These are phyloP conservation scores for Lutjanus campechanus DNA, from an alignment of 2,797 vertebrate genomes.

Conservation along the genomic window DNA sequence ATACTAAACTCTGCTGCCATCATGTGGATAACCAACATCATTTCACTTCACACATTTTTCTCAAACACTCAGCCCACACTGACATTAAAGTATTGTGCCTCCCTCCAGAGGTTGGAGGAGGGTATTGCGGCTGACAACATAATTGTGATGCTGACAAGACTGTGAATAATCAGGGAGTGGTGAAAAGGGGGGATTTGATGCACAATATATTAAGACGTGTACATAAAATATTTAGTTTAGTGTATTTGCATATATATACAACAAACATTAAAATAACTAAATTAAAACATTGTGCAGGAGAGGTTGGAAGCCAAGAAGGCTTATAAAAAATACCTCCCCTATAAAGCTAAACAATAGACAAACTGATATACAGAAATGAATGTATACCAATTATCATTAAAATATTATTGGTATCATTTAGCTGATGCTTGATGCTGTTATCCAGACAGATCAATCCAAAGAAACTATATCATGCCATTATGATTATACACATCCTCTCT, in stretches of 20 bases:
- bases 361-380: too few species aligned
- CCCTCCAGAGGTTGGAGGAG: constrained; percentile 47
- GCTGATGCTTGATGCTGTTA: background rate
- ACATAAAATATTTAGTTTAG: too few species aligned
- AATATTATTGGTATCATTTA: too few species aligned
- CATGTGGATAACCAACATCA: constrained; percentile 62
- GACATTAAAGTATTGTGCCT: constrained; percentile 13
- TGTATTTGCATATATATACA: too few species aligned
- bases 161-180: background rate
- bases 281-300: too few species aligned
- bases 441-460: background rate
- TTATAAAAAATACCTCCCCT: too few species aligned
- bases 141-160: background rate
- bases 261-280: too few species aligned
- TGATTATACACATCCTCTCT: background rate
- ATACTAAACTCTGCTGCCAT: constrained; percentile 68
- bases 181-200: too few species aligned
- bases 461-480: background rate
- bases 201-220: too few species aligned
- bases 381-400: too few species aligned
- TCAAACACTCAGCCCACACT: background rate
- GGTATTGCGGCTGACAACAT: constrained; percentile 32
- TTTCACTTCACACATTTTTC: background rate
- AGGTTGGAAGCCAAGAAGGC: too few species aligned
- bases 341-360: too few species aligned